Evolutionary conservation across 2,888 invertebrate species (phyloP), one percentile per base, ranked within the genome.

Genomic region (Vannuccia rotundouncinata): DNA sequence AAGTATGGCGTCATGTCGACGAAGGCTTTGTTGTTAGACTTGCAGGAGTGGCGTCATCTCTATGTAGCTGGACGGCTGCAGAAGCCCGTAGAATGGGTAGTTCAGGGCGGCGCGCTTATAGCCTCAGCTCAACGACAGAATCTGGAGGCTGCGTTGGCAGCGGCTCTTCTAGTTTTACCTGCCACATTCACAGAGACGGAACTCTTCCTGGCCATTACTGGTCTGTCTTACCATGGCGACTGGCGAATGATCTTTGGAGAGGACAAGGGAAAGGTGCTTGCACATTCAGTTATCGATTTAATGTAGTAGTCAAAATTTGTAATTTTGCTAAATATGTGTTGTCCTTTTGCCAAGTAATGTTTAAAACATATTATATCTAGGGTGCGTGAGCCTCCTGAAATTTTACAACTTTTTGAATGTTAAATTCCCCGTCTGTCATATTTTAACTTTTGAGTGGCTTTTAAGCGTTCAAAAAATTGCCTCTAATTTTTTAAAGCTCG

Each of bases 51-150:
- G 81, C 22, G 27, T 2, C 59, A 76, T 17, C 31, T 81, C 22
- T 81, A 81, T 59, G 31, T 81, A 2, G 81, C 81, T 45, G 81
- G 81, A 17, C 74, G 81, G 17, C 29, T 81, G 76, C 81, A 81
- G 27, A 81, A 81, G 31, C 81, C 81, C 29, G 81, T 81, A 1
- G 74, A 30, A 27, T 81, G 81, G 81, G 31, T 81, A 25, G 79
- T 29, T 17, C 79, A 80, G 31, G 77, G 59, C n/a, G 29, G 75
- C 27, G 29, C 75, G 0, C 22, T 2, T 1, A 13, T 75, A 1
- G 5, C 1, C 22, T 29, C 29, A 0, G 25, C 25, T 30, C 5
- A 27, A 29, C 31, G 66, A 22, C 29, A 73, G n/a, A 80, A 80
- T 31, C 45, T 77, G 17, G 59, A 77, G 22, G 27, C 79, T 31